Percentiles rank a stretch among this genome's conserved stretches.
Evolutionary conservation across 2,113 vertebrate species (phyloP).

Genomic region (Petrocephalus zakoni): DNA sequence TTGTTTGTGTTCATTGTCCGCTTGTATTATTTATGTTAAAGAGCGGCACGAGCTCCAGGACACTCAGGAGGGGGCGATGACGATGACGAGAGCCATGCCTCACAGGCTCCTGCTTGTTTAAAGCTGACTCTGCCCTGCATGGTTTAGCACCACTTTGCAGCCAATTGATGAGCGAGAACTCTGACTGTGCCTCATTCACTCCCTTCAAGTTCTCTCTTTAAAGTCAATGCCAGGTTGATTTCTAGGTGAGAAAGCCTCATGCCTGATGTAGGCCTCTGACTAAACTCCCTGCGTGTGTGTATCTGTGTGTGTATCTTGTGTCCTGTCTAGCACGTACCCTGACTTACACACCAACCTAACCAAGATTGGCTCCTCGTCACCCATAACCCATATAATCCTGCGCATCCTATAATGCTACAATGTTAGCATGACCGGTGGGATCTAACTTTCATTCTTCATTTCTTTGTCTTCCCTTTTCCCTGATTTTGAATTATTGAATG

Average conservation of each 20-base stretch:
- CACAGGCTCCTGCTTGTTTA: neutral
- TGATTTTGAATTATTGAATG: neutral
- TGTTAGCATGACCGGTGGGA: neutral
- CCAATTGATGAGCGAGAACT: neutral
- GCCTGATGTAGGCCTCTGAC: neutral
- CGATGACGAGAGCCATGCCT: neutral
- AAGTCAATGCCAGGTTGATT: neutral
- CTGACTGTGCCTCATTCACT: neutral
- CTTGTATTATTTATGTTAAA: neutral
- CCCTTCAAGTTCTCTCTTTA: neutral
- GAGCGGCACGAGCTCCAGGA: neutral
- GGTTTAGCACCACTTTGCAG: neutral
- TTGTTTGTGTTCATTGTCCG: neutral
- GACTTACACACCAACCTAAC: neutral
- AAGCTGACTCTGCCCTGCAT: neutral
- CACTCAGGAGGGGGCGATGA: neutral
- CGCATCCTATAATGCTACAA: neutral
- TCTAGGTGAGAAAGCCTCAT: neutral
- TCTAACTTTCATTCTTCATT: neutral
- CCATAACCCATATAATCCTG: neutral
- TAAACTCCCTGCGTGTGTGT: neutral
- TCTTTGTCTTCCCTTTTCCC: neutral
- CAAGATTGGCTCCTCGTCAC: neutral
- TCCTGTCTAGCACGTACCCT: neutral
- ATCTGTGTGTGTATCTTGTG: neutral